Evolutionary conservation across 2,888 invertebrate genomes (phyloP).

Genomic region (Crepidodera aurea): DNA sequence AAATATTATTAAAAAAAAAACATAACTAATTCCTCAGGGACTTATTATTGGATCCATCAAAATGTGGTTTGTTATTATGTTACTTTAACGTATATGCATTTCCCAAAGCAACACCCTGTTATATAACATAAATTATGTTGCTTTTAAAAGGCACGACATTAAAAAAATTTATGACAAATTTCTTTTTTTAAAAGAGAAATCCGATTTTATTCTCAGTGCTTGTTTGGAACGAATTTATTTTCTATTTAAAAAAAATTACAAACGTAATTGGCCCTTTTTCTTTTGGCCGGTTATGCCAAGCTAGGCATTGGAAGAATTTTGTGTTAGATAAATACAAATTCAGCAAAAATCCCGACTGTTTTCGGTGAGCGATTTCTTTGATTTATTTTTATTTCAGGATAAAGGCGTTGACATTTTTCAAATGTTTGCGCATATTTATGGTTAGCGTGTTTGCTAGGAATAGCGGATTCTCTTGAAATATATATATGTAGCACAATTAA

Average conservation of each 20-base stretch:
- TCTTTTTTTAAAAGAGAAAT: too few species aligned
- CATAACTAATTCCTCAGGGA: too few species aligned
- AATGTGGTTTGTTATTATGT: too few species aligned
- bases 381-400: conserved; percentile 36
- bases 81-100: too few species aligned
- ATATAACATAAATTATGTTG: too few species aligned
- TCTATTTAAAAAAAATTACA: neutral
- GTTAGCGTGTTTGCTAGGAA: conserved; percentile 26
- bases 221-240: neutral
- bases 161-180: too few species aligned
- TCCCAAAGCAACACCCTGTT: too few species aligned
- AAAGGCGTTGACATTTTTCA: conserved; percentile 33
- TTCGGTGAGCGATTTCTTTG: conserved; percentile 32
- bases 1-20: too few species aligned
- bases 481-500: conserved; percentile 26
- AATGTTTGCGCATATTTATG: conserved; percentile 35
- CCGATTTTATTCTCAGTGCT: too few species aligned
- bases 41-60: too few species aligned
- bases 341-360: conserved; percentile 30
- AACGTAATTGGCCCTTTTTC: neutral
- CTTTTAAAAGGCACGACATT: too few species aligned
- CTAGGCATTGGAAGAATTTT: conserved; percentile 20
- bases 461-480: conserved; percentile 27
- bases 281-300: neutral
- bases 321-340: conserved; percentile 34